Conservation (phyloP, 2,888 invertebrate genomes). For the Omphaloscelis lunosa region DNA sequence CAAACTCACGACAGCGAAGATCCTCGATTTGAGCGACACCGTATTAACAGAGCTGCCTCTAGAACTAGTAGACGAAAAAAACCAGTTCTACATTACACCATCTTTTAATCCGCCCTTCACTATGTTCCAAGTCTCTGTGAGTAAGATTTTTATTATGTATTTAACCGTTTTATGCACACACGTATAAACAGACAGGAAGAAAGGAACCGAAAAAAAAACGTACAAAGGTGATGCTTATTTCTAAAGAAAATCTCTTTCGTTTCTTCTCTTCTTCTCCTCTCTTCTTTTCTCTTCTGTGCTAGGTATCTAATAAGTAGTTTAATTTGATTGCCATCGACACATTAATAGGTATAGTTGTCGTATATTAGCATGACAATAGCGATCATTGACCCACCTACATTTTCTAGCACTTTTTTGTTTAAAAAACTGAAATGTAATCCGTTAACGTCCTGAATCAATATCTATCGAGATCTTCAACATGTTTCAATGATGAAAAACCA, state of each 20-base stretch:
- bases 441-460: no score
- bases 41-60: conserved; percentile 68
- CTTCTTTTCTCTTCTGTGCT: not conserved
- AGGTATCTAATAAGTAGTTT: not conserved
- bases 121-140: conserved; percentile 77
- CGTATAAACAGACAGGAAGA: not conserved
- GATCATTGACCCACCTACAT: not conserved
- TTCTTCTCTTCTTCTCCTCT: not conserved
- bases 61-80: conserved; percentile 60
- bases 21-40: conserved; percentile 70
- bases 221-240: not conserved
- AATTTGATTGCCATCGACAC: not conserved
- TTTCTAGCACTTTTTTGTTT: not conserved
- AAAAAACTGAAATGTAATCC: not conserved
- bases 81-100: conserved; percentile 73
- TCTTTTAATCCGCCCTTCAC: conserved; percentile 69
- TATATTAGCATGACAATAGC: not conserved
- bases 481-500: no score
- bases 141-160: conserved; percentile 36
- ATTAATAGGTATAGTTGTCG: not conserved
- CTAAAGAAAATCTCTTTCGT: not conserved
- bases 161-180: not conserved
- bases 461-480: not conserved
- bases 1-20: conserved; percentile 65
- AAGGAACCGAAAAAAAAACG: not conserved